Evolutionary conservation across 2,113 vertebrate species (phyloP).

Genomic region (Pterocles orientalis): DNA sequence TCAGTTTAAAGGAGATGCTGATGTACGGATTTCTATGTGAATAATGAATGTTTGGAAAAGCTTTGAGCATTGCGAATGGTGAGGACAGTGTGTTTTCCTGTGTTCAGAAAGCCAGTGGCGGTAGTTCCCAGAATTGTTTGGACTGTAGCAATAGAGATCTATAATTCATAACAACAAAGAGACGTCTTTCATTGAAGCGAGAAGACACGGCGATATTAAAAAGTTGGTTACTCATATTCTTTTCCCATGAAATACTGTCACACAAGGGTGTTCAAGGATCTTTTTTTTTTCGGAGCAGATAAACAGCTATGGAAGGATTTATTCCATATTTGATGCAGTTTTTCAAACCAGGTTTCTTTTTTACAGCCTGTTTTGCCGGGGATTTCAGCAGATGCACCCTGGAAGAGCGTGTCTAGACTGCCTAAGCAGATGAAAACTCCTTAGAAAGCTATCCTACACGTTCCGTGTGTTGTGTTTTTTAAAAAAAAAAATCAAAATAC

Average conservation of each 20-base stretch:
- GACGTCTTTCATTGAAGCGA: not conserved
- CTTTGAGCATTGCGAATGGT: not conserved
- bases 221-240: not conserved
- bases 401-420: not conserved
- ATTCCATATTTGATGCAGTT: not conserved
- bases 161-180: slow-evolving; percentile 33
- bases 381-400: not conserved
- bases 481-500: not conserved
- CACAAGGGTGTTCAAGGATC: not conserved
- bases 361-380: not conserved
- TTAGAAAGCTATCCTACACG: not conserved
- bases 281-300: not conserved
- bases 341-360: not conserved
- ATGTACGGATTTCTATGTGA: not conserved
- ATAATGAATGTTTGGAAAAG: slow-evolving; percentile 38
- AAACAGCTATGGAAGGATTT: not conserved
- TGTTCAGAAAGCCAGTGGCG: not conserved
- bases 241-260: not conserved
- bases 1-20: not conserved
- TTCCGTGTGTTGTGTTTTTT: not conserved
- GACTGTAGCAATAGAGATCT: not conserved
- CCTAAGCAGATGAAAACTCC: not conserved
- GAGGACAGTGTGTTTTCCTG: not conserved
- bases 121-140: slow-evolving; percentile 49
- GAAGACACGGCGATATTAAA: not conserved